These are phyloP conservation scores for Phrynosoma platyrhinos DNA, from an alignment of 2,113 vertebrate species.

Conservation along the genomic window DNA sequence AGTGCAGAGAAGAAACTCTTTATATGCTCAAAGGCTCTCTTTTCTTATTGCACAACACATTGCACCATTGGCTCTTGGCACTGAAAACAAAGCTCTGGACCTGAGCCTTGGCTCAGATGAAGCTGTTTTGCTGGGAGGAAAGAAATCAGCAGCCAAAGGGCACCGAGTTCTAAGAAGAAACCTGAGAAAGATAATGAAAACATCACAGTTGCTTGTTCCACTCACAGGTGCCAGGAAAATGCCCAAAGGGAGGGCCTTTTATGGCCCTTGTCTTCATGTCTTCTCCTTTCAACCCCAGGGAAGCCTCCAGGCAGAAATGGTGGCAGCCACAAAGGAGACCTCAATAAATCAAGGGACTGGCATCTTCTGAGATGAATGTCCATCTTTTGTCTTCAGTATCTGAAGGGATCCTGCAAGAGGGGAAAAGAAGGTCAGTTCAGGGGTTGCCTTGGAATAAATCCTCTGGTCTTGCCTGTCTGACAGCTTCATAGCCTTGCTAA, in stretches of 20 bases:
- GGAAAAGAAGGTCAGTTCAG: not conserved
- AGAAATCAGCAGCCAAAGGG: conserved; percentile 5
- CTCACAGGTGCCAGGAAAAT: not conserved
- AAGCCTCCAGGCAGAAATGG: not conserved
- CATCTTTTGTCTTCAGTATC: not conserved
- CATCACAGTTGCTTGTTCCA: not conserved
- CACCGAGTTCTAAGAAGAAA: not conserved
- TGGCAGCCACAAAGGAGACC: not conserved
- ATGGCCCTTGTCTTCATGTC: not conserved
- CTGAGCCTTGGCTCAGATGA: not conserved
- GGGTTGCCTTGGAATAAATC: not conserved
- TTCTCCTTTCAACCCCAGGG: not conserved
- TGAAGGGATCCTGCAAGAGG: not conserved
- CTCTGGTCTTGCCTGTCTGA: not conserved
- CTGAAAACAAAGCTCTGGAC: not conserved
- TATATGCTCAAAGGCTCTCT: not conserved
- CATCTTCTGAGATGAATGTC: not conserved
- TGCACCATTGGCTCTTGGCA: not conserved
- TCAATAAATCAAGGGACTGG: not conserved
- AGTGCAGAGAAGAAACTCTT: not conserved
- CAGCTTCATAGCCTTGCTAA: not conserved
- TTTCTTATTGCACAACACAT: not conserved
- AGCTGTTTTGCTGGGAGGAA: not conserved
- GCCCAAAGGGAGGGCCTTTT: not conserved
- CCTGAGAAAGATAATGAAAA: conserved; percentile 20